Base-by-base conservation (phyloP, 1,140 invertebrate species). In the Drosophila mayri region DNA sequence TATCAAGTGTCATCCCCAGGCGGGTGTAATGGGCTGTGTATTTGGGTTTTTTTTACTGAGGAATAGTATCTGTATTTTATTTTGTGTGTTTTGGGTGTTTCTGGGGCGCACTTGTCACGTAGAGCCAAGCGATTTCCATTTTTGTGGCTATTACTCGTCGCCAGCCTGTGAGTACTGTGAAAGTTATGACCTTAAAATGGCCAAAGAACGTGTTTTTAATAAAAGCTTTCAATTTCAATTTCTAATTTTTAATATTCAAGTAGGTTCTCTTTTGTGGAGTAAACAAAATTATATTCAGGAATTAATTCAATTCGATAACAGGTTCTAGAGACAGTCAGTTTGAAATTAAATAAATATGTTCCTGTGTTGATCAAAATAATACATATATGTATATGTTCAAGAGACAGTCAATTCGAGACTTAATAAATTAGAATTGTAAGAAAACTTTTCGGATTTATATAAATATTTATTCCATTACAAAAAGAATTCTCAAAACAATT, bases 131-230 rank as follows among this genome's bases (percentile, higher is more conserved):
- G 59, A 77, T 78, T 88, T 83, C 72, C 67, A 83, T 87, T 87
- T 88, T 55, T 62, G 38, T 25, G 60, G 65, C 50, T 55, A 50
- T 66, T 57, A 40, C 40, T 50, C 20, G 18, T 18, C 44, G 44
- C 28, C 62, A 35, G 60, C 22, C 60, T 54, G n/a, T 60, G 58
- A 43, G 55, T 60, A 50, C 77, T 80, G 77, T 74, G 82, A 86
- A 86, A 86, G 85, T 80, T 88, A 64, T 76, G 61, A 87, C 76
- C 76, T 77, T 83, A 77, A 88, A 79, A 71, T 50, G 35, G 28
- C 1, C 18, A 49, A 41, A 50, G 52, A 77, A 80, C 76, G 63
- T 64, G 76, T 75, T 40, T 64, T 6, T 60, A 18, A 64, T 46
- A 54, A 68, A 68, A 20, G 37, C 43, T 72, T 49, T 47, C 43